phyloP scores from a whole-genome alignment of 2,797 vertebrate species.

The Hylomyscus alleni region DNA sequence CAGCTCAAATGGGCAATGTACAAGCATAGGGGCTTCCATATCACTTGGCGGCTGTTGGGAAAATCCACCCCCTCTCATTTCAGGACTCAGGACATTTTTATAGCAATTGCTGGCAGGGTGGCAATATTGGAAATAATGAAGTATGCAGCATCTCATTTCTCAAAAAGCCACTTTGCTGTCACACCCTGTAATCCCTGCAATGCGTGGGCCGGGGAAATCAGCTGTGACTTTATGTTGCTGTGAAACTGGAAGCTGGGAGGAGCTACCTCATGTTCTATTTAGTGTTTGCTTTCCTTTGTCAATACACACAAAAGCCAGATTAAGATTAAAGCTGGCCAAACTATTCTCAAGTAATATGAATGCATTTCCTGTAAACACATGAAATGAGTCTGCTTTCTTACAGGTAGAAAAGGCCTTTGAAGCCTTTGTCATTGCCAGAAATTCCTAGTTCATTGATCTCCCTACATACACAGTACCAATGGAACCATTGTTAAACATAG shows the following conservation, averaged over 20 bases:
- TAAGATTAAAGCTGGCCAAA: background rate
- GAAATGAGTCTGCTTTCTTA: background rate
- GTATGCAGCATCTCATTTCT: conserved; percentile 69
- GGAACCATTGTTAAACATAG: background rate
- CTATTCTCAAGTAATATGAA: background rate
- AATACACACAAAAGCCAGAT: conserved; percentile 24
- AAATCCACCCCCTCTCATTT: conserved; percentile 47
- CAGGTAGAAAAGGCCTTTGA: background rate
- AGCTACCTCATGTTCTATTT: background rate
- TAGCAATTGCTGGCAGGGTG: conserved; percentile 61
- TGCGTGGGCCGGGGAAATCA: background rate
- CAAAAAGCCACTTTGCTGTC: conserved; percentile 45
- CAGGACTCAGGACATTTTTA: conserved; percentile 50
- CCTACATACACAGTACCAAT: background rate
- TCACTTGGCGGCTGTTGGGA: background rate
- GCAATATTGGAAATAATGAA: conserved; percentile 43
- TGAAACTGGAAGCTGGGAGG: conserved; percentile 24
- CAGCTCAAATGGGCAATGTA: conserved; percentile 1
- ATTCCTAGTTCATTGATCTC: fast-evolving
- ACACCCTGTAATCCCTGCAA: conserved; percentile 25
- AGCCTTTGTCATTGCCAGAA: background rate
- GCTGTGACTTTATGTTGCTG: conserved; percentile 54
- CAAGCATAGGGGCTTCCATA: background rate
- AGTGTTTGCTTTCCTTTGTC: background rate
- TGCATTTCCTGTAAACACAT: conserved; percentile 28